Base-by-base conservation (phyloP, 2,797 vertebrate genomes). In the Xiphophorus birchmanni region DNA sequence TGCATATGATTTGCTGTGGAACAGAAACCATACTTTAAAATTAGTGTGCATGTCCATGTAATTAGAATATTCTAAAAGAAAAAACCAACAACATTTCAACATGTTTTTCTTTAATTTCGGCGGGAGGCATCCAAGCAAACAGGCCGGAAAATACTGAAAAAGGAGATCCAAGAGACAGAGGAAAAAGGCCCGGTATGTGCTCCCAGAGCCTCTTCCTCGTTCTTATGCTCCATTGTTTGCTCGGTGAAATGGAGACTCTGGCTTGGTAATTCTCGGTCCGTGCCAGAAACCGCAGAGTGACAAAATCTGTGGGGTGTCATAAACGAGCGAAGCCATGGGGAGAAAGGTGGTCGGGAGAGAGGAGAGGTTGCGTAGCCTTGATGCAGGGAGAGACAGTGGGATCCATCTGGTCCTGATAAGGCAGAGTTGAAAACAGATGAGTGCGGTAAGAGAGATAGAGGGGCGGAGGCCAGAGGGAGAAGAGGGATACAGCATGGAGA, bases 391-490 rank as follows among this genome's bases (percentile, higher is more conserved):
- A 96, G 96, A 96, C 93, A 92, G 90, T 94, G 83, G 76, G 91
- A 94, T 94, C 94, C 97, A 98, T 97, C 96, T 98, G 97, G 96
- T 96, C 96, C 95, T 92, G 94, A 98, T 98, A 97, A 97, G 93
- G 89, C 91, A 85, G 95, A 94, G 95, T 96, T 95, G 93, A 93
- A 97, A 97, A 96, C 97, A 97, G 92, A 98, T 96, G 96, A 96
- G 94, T 95, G 95, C 86, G 94, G 95, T 96, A 67, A 81, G 82
- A 69, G 56, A 75, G 83, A 76, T 67, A 87, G 91, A 56, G 92
- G 79, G 42, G 78, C 18, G 77, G n/a, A 35, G 50, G 65, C 81
- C 32, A 42, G 72, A 50, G 13, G 56, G 48, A 35, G 81, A 29
- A 67, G 74, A 44, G 58, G 85, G 82, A 76, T 85, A 81, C 73